Evolutionary conservation across 2,797 vertebrate genomes (phyloP), one percentile per base, ranked within the genome.

Genomic region (Vespertilio murinus): DNA sequence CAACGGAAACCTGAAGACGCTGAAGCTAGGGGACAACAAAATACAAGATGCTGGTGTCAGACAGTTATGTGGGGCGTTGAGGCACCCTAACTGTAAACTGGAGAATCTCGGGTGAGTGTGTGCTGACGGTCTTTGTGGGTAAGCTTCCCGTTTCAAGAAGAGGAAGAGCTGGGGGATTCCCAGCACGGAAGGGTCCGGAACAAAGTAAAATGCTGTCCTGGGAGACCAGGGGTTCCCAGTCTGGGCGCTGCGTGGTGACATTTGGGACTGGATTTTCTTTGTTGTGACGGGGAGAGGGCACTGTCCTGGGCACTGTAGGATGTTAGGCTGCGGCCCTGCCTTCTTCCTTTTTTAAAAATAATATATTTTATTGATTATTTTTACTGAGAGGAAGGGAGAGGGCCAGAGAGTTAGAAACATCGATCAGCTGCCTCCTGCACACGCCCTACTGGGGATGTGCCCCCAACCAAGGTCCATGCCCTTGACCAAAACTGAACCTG

Each of bases 1-100:
- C 30, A 92, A 75, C 8, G 14, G n/a, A 25, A 80, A 52, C 4
- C 81, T 88, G 2, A 87, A 65, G 40, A 92, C 59, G 30, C 65
- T 96, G 71, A 96, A 92, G 56, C 88, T 95, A 6, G 85, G 77
- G 0, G 52, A 79, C 30, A 96, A 94, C 28, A 16, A 52, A 33
- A 71, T 95, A 11, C 3, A 28, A 17, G 95, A 92, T 0, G 3
- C 8, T 1, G 95, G 89, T 1, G 54, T 61, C 38, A 42, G 20
- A 11, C 18, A 10, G 33, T 9, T 96, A 2, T 90, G 81, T 22
- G 10, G 23, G 14, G 91, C 71, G 14, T 8, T 96, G 67, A 52
- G 10, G 20, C 78, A 94, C 1, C 89, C 61, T 1, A 20, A 38
- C 10, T 95, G 88, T n/a, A 75, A 49, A 70, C 10, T 95, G 7